These are phyloP conservation scores for Pogonognathellus flavescens DNA, from an alignment of 1,140 invertebrate species.

Conservation along the genomic window DNA sequence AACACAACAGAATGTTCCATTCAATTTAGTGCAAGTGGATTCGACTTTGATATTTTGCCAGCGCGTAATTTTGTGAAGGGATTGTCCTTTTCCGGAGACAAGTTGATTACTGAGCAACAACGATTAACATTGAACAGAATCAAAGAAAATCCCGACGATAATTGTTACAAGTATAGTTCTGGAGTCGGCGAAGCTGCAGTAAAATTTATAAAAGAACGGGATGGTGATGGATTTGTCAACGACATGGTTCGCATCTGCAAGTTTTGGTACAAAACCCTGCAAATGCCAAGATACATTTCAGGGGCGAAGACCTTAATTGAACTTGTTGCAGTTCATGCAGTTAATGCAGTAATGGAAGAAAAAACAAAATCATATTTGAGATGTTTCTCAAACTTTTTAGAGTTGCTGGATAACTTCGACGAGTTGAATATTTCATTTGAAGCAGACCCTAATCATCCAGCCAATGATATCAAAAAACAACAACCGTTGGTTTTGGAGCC, in stretches of 20 bases:
- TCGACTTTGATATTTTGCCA: conserved; percentile 19
- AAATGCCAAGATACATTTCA: not conserved
- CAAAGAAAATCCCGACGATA: not conserved
- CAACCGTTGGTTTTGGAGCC: not conserved
- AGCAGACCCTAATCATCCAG: not conserved
- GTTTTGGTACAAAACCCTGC: not conserved
- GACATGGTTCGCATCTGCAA: conserved; percentile 16
- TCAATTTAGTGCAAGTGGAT: not conserved
- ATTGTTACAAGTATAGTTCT: not conserved
- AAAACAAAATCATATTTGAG: not conserved
- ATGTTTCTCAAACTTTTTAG: not conserved
- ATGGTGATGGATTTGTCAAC: not conserved
- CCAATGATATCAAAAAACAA: not conserved
- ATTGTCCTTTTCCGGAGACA: not conserved
- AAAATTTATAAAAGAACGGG: not conserved
- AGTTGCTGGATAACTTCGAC: not conserved
- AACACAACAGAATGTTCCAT: not conserved
- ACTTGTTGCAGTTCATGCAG: not conserved
- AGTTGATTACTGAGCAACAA: not conserved
- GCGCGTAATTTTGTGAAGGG: not conserved
- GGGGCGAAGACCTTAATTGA: not conserved
- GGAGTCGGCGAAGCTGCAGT: not conserved
- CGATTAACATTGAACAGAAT: not conserved
- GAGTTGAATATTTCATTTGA: not conserved
- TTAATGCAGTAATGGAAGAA: not conserved